phyloP scores from a whole-genome alignment of 1,140 invertebrate genomes.

The Zaprionus gabonicus region DNA sequence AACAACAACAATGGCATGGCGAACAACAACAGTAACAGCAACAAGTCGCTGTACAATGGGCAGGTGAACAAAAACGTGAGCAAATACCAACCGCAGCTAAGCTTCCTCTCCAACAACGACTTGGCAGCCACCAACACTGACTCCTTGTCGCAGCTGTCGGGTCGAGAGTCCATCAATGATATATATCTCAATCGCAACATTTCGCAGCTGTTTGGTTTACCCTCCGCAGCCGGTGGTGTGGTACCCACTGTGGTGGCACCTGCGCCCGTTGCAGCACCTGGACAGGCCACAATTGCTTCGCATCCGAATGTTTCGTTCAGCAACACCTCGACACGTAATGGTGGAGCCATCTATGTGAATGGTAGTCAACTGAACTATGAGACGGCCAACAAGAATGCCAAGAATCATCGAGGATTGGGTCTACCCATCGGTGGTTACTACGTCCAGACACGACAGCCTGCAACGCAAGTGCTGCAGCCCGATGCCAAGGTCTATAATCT shows the following conservation, averaged over 20 bases:
- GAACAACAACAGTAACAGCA: conserved; percentile 43
- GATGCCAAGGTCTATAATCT: conserved; percentile 79
- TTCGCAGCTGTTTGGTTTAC: conserved; percentile 71
- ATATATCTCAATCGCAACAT: conserved; percentile 82
- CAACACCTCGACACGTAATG: conserved; percentile 62
- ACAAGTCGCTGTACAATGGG: conserved; percentile 27
- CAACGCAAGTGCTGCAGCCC: no score
- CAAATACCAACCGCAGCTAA: conserved; percentile 68
- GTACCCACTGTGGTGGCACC: conserved; percentile 16
- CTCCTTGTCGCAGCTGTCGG: conserved; percentile 20
- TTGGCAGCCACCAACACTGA: conserved; percentile 31
- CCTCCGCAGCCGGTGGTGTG: conserved; percentile 25
- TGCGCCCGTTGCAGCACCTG: conserved; percentile 9
- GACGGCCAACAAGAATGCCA: conserved; percentile 71
- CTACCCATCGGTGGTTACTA: conserved; percentile 67
- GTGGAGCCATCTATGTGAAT: conserved; percentile 73
- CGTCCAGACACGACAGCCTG: conserved; percentile 62
- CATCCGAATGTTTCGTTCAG: conserved; percentile 81
- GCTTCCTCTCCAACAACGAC: conserved; percentile 59
- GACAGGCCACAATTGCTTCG: background rate
- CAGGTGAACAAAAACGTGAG: conserved; percentile 52
- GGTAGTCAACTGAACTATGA: conserved; percentile 66
- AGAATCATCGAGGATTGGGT: conserved; percentile 49
- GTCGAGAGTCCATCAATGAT: conserved; percentile 76
- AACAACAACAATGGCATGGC: conserved; percentile 21